Percentiles rank a stretch among this genome's conserved stretches.
These are phyloP conservation scores for Hirudinaria manillensis DNA, from an alignment of 2,888 invertebrate genomes.

Conservation along the genomic window DNA sequence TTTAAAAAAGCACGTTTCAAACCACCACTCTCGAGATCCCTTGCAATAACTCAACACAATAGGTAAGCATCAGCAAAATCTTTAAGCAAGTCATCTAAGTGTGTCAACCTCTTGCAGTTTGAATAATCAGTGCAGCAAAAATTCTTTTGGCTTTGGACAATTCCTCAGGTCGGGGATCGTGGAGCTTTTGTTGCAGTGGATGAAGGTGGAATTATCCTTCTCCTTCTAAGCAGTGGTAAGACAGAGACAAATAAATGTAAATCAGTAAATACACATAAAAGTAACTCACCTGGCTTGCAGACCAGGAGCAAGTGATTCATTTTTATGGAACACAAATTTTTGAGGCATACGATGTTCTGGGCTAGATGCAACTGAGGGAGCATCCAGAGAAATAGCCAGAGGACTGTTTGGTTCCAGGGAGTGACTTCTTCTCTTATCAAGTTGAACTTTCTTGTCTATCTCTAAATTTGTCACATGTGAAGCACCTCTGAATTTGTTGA, in stretches of 20 bases:
- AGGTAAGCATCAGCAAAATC: too few species aligned
- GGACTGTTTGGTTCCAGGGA: slow-evolving; percentile 20
- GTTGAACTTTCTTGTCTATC: not conserved
- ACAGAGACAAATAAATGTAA: not conserved
- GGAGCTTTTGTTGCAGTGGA: not conserved
- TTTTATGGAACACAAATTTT: slow-evolving; percentile 3
- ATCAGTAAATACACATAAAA: too few species aligned
- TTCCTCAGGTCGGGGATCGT: not conserved
- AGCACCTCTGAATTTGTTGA: slow-evolving; percentile 22
- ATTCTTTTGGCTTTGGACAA: too few species aligned
- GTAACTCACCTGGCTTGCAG: too few species aligned
- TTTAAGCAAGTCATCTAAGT: too few species aligned
- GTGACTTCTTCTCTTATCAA: slow-evolving; percentile 26
- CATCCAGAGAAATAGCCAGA: not conserved
- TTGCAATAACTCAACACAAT: too few species aligned
- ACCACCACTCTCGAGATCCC: too few species aligned
- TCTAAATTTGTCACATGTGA: not conserved
- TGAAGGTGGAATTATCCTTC: slow-evolving; percentile 1
- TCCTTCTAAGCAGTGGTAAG: not conserved
- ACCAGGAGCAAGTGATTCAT: not conserved
- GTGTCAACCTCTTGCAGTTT: too few species aligned
- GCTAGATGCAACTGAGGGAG: slow-evolving; percentile 10
- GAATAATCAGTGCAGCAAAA: too few species aligned
- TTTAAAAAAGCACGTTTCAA: too few species aligned
- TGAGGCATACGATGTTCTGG: slow-evolving; percentile 9